These are phyloP conservation scores for Himalopsyche tibetana DNA, from an alignment of 2,888 invertebrate species.

Conservation along the genomic window DNA sequence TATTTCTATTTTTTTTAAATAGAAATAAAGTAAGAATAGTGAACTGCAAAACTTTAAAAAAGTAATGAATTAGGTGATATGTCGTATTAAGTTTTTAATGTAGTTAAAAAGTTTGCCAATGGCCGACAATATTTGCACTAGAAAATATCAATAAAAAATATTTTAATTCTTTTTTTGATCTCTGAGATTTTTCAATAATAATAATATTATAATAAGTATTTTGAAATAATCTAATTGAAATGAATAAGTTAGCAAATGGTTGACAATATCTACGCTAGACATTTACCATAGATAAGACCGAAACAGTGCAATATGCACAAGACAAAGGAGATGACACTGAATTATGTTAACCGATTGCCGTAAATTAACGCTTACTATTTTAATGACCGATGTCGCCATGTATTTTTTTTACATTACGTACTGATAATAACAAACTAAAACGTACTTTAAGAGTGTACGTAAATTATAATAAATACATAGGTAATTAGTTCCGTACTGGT, in stretches of 20 bases:
- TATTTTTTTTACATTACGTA: not conserved
- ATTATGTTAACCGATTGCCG: conserved; percentile 25
- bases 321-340: conserved; percentile 21
- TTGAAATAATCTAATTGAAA: too few relatives aligned
- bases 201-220: too few relatives aligned
- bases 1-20: too few relatives aligned
- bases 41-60: too few relatives aligned
- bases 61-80: too few relatives aligned
- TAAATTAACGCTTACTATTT: not conserved
- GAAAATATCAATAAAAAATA: too few relatives aligned
- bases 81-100: too few relatives aligned
- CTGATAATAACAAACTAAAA: not conserved
- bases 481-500: conserved; percentile 13
- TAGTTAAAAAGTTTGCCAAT: too few relatives aligned
- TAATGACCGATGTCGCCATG: conserved; percentile 1
- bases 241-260: not conserved
- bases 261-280: not conserved
- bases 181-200: too few relatives aligned
- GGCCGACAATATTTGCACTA: too few relatives aligned
- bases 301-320: conserved; percentile 26
- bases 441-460: not conserved
- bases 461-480: not conserved
- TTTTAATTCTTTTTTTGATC: too few relatives aligned
- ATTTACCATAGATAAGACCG: not conserved
- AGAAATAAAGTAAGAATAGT: too few relatives aligned